Evolutionary conservation across 1,140 invertebrate genomes (phyloP).

Genomic region (Ceratosolen solmsi): DNA sequence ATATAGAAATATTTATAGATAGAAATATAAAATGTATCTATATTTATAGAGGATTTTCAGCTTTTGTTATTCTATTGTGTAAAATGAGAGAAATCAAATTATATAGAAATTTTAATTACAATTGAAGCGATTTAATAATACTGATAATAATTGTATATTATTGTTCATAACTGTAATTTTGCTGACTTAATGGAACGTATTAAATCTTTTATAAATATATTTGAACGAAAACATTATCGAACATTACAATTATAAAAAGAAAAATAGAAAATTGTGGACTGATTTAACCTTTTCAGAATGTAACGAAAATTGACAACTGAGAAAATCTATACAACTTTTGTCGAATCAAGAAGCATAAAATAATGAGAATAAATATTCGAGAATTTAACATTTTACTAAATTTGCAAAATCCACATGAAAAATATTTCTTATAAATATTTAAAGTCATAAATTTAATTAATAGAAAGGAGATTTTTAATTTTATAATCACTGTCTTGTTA

Average conservation of each 20-base stretch:
- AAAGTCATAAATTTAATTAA: too few species aligned
- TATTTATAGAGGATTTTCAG: not conserved
- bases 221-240: too few species aligned
- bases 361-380: not conserved
- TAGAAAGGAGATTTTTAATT: too few species aligned
- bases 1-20: not conserved
- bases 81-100: not conserved
- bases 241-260: not conserved
- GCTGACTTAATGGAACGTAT: too few species aligned
- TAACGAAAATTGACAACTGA: slow-evolving; percentile 19
- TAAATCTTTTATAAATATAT: too few species aligned
- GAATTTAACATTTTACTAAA: not conserved
- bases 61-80: not conserved
- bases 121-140: too few species aligned
- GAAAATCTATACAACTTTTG: not conserved
- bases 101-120: not conserved
- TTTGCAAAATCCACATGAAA: too few species aligned
- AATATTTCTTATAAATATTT: too few species aligned
- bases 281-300: slow-evolving; percentile 6
- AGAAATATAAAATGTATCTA: not conserved
- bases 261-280: not conserved
- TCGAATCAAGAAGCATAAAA: not conserved
- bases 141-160: too few species aligned
- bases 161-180: too few species aligned
- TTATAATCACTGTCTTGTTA: too few species aligned